A percentile compares a stretch with the other conserved stretches of the same genome.
Conservation (phyloP, 2,113 vertebrate species). For the Gadus macrocephalus region DNA sequence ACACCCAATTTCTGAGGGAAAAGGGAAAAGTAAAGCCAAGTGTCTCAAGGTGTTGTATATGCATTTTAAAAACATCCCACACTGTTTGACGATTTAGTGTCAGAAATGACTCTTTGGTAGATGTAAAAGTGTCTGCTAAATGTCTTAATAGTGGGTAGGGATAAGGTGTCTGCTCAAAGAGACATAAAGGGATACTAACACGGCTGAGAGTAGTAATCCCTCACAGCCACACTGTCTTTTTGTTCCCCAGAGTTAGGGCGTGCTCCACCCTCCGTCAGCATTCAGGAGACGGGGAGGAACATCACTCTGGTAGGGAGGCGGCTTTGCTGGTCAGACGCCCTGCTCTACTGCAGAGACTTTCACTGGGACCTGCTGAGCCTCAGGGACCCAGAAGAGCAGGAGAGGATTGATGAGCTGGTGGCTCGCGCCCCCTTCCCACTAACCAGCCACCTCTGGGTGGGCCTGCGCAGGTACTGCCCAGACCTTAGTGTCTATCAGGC, state of each 20-base stretch:
- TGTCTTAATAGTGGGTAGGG: too few species aligned
- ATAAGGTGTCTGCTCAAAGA: too few species aligned
- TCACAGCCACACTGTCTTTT: not conserved
- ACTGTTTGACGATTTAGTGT: too few species aligned
- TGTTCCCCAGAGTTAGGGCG: not conserved
- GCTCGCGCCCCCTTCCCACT: not conserved
- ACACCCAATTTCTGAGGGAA: too few species aligned
- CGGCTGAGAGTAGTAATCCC: too few species aligned
- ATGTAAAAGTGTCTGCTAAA: too few species aligned
- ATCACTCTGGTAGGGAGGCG: constrained; percentile 15
- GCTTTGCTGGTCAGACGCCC: constrained; percentile 32
- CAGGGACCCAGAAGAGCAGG: constrained; percentile 19
- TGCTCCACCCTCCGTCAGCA: not conserved
- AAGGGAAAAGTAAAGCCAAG: too few species aligned
- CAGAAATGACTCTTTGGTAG: too few species aligned
- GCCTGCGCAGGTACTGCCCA: constrained; percentile 24
- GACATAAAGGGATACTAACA: too few species aligned
- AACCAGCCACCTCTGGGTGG: constrained; percentile 28
- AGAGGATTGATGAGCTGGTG: constrained; percentile 2
- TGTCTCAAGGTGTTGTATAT: too few species aligned
- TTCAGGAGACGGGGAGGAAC: not conserved
- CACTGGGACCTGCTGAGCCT: constrained; percentile 27
- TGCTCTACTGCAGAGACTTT: constrained; percentile 28
- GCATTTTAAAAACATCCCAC: too few species aligned
- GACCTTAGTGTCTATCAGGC: not conserved